Percentiles rank a stretch among this genome's conserved stretches.
Conservation (phyloP, 2,797 vertebrate species). For the Hylomyscus alleni region DNA sequence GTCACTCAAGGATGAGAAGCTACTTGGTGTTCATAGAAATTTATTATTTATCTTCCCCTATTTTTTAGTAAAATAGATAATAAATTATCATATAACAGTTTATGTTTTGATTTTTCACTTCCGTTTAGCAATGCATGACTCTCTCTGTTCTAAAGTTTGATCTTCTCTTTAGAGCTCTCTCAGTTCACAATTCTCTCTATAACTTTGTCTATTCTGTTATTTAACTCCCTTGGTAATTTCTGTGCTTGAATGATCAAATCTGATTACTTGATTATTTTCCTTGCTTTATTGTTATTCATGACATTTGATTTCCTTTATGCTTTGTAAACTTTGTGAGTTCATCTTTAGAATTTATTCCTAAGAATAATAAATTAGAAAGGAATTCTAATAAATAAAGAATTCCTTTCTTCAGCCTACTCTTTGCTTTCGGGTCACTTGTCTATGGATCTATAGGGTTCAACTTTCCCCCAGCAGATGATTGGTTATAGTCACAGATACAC, state of each 20-base stretch:
- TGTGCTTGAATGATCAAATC: conserved; percentile 44
- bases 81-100: background rate
- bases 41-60: conserved; percentile 24
- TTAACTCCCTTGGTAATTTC: background rate
- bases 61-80: background rate
- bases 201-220: background rate
- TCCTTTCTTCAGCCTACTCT: background rate
- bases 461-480: background rate
- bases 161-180: conserved; percentile 5
- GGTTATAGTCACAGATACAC: background rate
- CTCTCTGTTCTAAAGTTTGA: background rate
- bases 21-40: conserved; percentile 31
- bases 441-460: background rate
- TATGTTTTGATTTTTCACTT: background rate
- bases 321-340: conserved; percentile 43
- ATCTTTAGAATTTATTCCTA: conserved; percentile 16
- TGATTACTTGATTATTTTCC: background rate
- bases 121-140: background rate
- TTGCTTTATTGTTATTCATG: conserved; percentile 5
- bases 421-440: conserved; percentile 22
- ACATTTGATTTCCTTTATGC: conserved; percentile 20
- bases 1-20: background rate
- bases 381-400: no score
- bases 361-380: no score
- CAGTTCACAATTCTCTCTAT: background rate